Conservation (phyloP, 2,797 vertebrate genomes). For the Sebastes steindachneri region DNA sequence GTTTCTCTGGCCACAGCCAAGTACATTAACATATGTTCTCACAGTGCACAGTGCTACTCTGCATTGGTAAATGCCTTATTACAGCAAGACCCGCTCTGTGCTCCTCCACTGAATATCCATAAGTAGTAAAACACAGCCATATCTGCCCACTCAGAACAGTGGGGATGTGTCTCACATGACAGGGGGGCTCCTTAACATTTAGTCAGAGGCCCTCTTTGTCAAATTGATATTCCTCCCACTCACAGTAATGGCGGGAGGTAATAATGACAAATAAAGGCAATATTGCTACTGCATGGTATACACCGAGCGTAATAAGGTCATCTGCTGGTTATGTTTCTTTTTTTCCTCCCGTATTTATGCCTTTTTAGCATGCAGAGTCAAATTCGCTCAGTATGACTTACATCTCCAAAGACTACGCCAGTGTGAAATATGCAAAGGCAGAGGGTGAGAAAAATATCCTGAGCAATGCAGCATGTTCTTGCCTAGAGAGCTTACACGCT, state of each 20-base stretch:
- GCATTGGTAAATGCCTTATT: constrained; percentile 84
- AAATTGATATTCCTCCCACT: constrained; percentile 81
- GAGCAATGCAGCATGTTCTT: constrained; percentile 54
- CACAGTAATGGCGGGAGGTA: constrained; percentile 73
- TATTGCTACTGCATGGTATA: constrained; percentile 69
- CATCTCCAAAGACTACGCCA: constrained; percentile 73
- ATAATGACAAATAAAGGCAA: constrained; percentile 84
- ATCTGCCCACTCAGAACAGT: constrained; percentile 74
- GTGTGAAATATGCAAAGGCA: constrained; percentile 77
- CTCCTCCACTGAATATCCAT: constrained; percentile 76
- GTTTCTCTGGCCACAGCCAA: constrained; percentile 82
- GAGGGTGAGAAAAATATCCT: constrained; percentile 69
- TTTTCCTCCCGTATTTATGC: constrained; percentile 62
- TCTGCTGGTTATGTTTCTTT: constrained; percentile 71
- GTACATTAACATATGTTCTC: constrained; percentile 85
- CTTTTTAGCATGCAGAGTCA: constrained; percentile 79
- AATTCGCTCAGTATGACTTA: constrained; percentile 73
- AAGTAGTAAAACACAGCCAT: constrained; percentile 76
- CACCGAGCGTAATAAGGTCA: constrained; percentile 79
- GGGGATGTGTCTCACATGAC: constrained; percentile 74
- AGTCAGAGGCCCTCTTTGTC: constrained; percentile 72
- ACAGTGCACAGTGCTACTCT: constrained; percentile 78
- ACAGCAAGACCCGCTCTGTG: constrained; percentile 63
- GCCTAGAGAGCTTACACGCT: constrained; percentile 60
- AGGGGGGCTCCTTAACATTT: constrained; percentile 78